Evolutionary conservation across 2,797 vertebrate genomes (phyloP).

Genomic region (Thalassophryne amazonica): DNA sequence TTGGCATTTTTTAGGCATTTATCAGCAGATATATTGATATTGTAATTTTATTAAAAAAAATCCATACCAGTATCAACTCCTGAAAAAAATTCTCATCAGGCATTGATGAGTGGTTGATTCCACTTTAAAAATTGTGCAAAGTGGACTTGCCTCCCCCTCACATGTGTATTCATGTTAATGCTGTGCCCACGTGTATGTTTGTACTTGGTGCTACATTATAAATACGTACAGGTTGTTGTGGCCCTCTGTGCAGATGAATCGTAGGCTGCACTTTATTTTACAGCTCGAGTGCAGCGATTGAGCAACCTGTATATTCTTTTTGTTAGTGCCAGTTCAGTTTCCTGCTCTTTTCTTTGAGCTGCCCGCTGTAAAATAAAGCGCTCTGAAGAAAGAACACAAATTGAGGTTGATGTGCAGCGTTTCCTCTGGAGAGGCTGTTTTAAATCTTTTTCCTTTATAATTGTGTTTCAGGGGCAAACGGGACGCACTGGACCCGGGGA

Average conservation of each 20-base stretch:
- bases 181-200: conserved; percentile 25
- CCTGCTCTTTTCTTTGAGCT: conserved; percentile 20
- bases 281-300: too few species aligned
- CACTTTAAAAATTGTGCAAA: too few species aligned
- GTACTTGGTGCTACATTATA: conserved; percentile 7
- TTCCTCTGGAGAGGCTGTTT: conserved; percentile 1
- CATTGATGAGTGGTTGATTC: too few species aligned
- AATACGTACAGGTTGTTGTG: background rate
- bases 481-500: conserved; percentile 74
- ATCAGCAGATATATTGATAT: too few species aligned
- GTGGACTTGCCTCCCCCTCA: conserved; percentile 49
- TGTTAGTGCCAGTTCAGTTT: too few species aligned
- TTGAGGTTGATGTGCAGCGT: conserved; percentile 19
- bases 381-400: conserved; percentile 3
- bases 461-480: conserved; percentile 72
- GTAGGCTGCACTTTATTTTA: conserved; percentile 41
- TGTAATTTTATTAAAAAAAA: too few species aligned
- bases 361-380: conserved; percentile 38
- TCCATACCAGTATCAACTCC: too few species aligned
- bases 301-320: too few species aligned
- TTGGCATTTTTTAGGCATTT: too few species aligned
- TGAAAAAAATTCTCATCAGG: too few species aligned
- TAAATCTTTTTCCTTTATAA: conserved; percentile 12
- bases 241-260: conserved; percentile 2
- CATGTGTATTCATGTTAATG: conserved; percentile 23